Percentiles rank a stretch among this genome's conserved stretches.
Evolutionary conservation across 2,113 vertebrate genomes (phyloP).

Genomic region (Hyaena hyaena): DNA sequence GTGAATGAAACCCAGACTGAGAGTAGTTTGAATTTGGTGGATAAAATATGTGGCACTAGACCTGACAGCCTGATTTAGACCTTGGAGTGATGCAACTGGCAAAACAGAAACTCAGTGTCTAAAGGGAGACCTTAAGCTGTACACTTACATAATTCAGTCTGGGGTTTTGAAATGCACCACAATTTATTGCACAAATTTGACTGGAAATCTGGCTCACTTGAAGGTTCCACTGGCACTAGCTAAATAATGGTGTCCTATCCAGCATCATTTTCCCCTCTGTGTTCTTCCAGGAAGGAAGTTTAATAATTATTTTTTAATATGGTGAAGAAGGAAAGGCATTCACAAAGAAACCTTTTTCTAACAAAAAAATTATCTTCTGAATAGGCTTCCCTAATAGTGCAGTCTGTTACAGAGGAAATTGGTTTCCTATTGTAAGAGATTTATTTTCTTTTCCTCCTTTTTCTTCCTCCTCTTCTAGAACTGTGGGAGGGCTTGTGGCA

Average conservation of each 20-base stretch:
- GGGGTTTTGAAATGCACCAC: not conserved
- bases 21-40: not conserved
- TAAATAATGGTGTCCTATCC: constrained; percentile 42
- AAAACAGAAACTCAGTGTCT: constrained; percentile 1
- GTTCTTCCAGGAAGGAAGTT: constrained; percentile 71
- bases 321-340: constrained; percentile 28
- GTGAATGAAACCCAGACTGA: not conserved
- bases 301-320: constrained; percentile 77
- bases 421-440: constrained; percentile 65
- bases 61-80: constrained; percentile 25
- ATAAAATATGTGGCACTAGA: constrained; percentile 6
- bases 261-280: constrained; percentile 55
- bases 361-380: constrained; percentile 55
- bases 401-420: constrained; percentile 58
- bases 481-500: constrained; percentile 60
- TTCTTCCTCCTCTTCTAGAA: constrained; percentile 16
- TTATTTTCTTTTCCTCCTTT: constrained; percentile 44
- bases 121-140: constrained; percentile 28
- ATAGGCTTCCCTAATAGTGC: not conserved
- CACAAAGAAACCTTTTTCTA: constrained; percentile 38
- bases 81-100: constrained; percentile 34
- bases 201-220: constrained; percentile 34
- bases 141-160: constrained; percentile 51
- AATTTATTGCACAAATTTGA: constrained; percentile 63
- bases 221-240: constrained; percentile 60